A percentile compares a stretch with the other conserved stretches of the same genome.
Conservation (phyloP, 2,113 vertebrate genomes). For the Chinchilla lanigera region DNA sequence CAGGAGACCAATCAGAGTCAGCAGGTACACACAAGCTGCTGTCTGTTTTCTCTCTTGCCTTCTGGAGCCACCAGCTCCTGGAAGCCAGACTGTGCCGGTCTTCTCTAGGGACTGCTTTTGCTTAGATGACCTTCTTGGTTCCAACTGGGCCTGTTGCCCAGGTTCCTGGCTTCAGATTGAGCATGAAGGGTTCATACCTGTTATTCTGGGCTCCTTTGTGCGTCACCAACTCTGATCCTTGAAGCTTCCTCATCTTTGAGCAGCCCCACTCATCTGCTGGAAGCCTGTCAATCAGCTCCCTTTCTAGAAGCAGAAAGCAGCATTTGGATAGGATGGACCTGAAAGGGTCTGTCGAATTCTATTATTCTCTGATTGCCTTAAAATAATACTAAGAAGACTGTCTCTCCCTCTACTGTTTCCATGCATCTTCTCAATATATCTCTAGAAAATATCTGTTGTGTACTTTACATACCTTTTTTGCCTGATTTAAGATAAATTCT, state of each 20-base stretch:
- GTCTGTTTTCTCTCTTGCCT: not conserved
- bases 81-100: not conserved
- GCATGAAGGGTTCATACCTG: not conserved
- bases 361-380: not conserved
- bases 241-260: not conserved
- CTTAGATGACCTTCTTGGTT: not conserved
- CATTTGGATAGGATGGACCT: not conserved
- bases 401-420: not conserved
- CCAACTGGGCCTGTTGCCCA: not conserved
- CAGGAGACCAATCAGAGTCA: not conserved
- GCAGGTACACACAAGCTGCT: not conserved
- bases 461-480: not conserved
- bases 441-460: not conserved
- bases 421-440: not conserved
- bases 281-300: not conserved
- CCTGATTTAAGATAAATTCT: conserved; percentile 59
- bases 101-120: not conserved
- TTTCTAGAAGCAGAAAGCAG: not conserved
- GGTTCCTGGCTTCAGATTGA: not conserved
- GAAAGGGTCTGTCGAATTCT: conserved; percentile 47
- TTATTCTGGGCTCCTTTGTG: not conserved
- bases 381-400: not conserved
- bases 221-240: not conserved
- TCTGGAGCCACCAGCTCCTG: not conserved
- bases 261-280: not conserved